phyloP scores from a whole-genome alignment of 2,113 vertebrate genomes.

The Bucco capensis region DNA sequence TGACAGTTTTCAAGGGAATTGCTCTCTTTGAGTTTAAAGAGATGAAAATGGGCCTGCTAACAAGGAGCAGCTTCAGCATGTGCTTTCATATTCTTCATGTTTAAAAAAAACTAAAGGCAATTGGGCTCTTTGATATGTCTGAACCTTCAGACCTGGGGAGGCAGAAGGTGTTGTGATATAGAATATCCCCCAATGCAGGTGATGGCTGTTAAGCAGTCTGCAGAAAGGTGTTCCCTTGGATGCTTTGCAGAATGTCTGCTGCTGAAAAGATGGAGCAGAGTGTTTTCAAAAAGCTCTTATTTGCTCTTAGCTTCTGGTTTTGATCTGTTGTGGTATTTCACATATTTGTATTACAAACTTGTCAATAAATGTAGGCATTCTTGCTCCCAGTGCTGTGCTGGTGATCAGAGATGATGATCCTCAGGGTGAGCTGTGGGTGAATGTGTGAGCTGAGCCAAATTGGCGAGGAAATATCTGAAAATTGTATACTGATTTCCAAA shows the following conservation, averaged over 20 bases:
- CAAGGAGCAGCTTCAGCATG: conserved; percentile 47
- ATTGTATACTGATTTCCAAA: accelerated
- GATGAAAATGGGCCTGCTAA: conserved; percentile 61
- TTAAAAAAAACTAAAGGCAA: background rate
- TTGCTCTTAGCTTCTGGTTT: background rate
- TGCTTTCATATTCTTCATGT: conserved; percentile 42
- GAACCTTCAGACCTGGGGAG: background rate
- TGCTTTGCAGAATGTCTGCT: background rate
- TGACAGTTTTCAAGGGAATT: conserved; percentile 76
- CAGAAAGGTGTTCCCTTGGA: background rate
- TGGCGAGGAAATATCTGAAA: background rate
- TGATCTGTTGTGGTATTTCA: background rate
- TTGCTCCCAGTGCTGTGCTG: background rate
- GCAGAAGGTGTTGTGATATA: background rate
- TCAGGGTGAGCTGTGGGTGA: background rate
- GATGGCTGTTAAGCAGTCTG: background rate
- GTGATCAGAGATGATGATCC: background rate
- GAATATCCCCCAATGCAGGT: background rate
- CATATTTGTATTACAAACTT: background rate
- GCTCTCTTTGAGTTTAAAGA: conserved; percentile 75
- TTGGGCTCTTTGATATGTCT: conserved; percentile 40
- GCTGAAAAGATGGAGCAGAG: accelerated
- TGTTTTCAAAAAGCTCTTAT: background rate
- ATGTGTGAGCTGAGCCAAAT: background rate
- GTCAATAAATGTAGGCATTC: background rate